Percentiles rank a stretch among this genome's conserved stretches.
phyloP scores from a whole-genome alignment of 1,140 invertebrate genomes.

The Cydia fagiglandana region DNA sequence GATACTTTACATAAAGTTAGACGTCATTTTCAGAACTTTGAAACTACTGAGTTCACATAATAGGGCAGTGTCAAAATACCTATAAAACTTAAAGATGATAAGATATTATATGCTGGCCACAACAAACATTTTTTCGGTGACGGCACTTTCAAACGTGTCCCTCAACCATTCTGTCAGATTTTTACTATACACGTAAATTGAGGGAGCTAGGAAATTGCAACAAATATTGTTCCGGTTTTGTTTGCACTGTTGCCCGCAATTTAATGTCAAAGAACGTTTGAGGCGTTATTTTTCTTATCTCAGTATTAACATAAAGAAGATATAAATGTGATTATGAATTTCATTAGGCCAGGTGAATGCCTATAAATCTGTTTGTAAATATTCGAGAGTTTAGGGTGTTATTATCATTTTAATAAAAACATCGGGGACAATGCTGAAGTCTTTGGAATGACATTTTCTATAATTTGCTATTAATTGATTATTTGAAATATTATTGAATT shows the following conservation, averaged over 20 bases:
- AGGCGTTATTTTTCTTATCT: constrained; percentile 4
- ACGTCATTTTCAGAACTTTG: background rate
- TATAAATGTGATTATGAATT: background rate
- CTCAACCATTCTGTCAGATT: background rate
- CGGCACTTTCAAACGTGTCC: constrained; percentile 1
- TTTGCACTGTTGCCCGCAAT: background rate
- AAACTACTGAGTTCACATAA: background rate
- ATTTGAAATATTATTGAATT: no score
- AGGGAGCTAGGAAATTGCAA: background rate
- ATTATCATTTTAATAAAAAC: constrained; percentile 17
- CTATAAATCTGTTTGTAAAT: background rate
- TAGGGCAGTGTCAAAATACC: background rate
- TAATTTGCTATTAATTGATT: no score
- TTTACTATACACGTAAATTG: background rate
- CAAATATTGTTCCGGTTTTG: constrained; percentile 14
- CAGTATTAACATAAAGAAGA: background rate
- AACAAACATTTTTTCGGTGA: constrained; percentile 6
- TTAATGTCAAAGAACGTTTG: background rate
- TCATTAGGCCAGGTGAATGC: background rate
- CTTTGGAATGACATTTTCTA: background rate
- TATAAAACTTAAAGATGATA: background rate
- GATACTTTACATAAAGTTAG: constrained; percentile 6
- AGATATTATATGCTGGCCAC: background rate
- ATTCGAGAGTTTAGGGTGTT: background rate
- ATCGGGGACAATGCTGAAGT: constrained; percentile 5